Conservation (phyloP, 2,113 vertebrate genomes). For the Plecotus auritus region DNA sequence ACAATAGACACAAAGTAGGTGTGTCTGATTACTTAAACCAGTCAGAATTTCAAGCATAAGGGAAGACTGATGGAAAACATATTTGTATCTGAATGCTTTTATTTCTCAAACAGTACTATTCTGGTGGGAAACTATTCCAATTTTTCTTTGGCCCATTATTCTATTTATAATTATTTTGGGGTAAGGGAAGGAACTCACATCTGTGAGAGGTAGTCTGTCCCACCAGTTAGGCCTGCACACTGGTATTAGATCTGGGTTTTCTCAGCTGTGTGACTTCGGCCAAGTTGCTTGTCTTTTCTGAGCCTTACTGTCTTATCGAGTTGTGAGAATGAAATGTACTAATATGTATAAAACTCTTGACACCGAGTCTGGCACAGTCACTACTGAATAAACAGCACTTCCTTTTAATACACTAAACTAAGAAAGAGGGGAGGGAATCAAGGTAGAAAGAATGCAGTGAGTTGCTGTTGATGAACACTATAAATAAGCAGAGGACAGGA, state of each 20-base stretch:
- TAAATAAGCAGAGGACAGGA: conserved; percentile 11
- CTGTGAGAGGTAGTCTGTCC: not conserved
- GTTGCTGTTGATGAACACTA: not conserved
- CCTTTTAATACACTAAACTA: not conserved
- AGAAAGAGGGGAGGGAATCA: not conserved
- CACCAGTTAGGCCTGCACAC: not conserved
- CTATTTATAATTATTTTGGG: not conserved
- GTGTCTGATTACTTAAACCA: not conserved
- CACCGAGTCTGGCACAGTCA: not conserved
- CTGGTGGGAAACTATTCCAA: not conserved
- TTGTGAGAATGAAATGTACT: not conserved
- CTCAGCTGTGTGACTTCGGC: not conserved
- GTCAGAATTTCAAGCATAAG: not conserved
- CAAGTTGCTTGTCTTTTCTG: not conserved
- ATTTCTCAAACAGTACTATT: not conserved
- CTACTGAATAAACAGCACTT: not conserved
- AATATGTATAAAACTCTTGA: not conserved
- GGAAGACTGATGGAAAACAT: not conserved
- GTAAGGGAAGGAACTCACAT: not conserved
- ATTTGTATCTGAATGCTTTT: not conserved
- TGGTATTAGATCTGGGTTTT: not conserved
- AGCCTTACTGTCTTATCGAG: not conserved
- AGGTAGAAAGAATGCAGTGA: not conserved
- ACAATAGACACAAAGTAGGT: not conserved
- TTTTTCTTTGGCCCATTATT: not conserved